Conservation (phyloP, 2,797 vertebrate genomes). For the Corythornis leucogaster region DNA sequence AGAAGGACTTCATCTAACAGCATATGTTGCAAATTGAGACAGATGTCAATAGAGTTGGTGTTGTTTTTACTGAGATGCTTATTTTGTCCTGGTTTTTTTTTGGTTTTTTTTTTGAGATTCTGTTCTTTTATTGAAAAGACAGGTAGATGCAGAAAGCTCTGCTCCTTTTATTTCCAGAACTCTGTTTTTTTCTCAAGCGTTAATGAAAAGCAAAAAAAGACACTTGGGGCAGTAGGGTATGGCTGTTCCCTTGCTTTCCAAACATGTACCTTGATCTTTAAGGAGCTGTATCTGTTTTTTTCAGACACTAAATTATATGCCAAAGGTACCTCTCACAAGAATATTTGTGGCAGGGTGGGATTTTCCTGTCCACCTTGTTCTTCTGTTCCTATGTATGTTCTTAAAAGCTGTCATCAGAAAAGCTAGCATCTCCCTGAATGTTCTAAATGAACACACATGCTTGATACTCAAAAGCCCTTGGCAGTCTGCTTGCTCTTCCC, state of each 20-base stretch:
- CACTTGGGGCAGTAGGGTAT: neutral
- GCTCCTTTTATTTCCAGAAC: neutral
- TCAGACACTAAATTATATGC: neutral
- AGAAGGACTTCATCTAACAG: neutral
- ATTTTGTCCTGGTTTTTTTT: neutral
- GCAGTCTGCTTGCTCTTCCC: neutral
- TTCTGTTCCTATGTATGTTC: neutral
- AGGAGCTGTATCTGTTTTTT: neutral
- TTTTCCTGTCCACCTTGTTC: neutral
- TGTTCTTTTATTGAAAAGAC: neutral
- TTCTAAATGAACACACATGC: neutral
- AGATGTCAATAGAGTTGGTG: neutral
- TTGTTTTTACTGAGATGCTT: neutral
- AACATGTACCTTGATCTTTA: neutral
- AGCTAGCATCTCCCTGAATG: neutral
- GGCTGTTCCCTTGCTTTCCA: neutral
- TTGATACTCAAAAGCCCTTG: neutral
- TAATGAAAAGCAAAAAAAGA: neutral
- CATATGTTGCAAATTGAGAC: neutral
- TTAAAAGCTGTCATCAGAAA: neutral
- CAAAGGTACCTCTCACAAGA: neutral
- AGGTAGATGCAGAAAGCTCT: neutral
- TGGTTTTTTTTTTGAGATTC: neutral
- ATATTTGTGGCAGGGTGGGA: neutral
- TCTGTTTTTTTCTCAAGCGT: neutral